Percentiles rank a stretch among this genome's conserved stretches.
These are phyloP conservation scores for Pipistrellus nathusii DNA, from an alignment of 2,797 vertebrate species.

Conservation along the genomic window DNA sequence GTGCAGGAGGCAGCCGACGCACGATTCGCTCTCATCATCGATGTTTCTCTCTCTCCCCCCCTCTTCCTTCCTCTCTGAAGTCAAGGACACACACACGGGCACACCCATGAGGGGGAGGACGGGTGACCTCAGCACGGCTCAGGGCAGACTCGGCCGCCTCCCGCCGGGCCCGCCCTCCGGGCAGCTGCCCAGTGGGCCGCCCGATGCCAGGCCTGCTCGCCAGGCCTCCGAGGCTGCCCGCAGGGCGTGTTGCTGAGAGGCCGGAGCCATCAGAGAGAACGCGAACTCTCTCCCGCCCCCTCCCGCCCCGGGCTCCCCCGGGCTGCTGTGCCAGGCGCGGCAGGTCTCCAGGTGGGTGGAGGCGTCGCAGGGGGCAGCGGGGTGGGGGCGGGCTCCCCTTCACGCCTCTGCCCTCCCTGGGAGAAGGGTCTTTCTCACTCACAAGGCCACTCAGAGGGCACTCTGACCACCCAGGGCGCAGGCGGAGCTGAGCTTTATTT, in stretches of 20 bases:
- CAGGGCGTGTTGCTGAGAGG: accelerated
- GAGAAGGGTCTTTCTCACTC: background rate
- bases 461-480: accelerated
- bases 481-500: background rate
- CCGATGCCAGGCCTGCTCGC: background rate
- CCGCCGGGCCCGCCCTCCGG: background rate
- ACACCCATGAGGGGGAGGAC: background rate
- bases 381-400: background rate
- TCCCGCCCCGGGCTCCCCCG: accelerated
- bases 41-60: too few species aligned
- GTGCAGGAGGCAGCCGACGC: too few species aligned
- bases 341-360: background rate
- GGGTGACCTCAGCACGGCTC: background rate
- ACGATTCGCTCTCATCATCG: too few species aligned
- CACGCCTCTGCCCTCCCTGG: background rate
- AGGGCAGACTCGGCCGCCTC: background rate
- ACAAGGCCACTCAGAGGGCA: background rate
- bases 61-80: too few species aligned
- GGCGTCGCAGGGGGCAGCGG: accelerated
- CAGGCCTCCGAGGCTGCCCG: background rate
- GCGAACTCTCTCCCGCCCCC: too few species aligned
- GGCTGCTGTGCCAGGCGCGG: background rate
- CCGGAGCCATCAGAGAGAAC: background rate
- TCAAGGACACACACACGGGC: too few species aligned
- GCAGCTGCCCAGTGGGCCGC: background rate